Conservation (phyloP, 2,797 vertebrate genomes). For the Sparidentex hasta region DNA sequence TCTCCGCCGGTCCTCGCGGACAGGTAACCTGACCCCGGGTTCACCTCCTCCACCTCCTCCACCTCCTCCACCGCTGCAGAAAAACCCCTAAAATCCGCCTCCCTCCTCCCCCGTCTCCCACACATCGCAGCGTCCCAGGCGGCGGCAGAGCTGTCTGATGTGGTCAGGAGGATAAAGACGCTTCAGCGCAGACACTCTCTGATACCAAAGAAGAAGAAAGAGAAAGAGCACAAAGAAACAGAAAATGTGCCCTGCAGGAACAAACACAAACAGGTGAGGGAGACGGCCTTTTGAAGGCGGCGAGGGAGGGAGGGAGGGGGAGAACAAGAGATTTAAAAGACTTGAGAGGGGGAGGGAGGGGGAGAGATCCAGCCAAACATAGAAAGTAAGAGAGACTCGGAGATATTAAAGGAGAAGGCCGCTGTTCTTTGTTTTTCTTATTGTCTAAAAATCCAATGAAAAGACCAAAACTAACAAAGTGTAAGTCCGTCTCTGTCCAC, state of each 20-base stretch:
- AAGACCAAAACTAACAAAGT: conserved; percentile 19
- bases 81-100: conserved; percentile 11
- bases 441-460: conserved; percentile 13
- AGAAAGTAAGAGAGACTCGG: conserved; percentile 14
- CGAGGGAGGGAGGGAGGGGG: not conserved
- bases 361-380: conserved; percentile 20
- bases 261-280: conserved; percentile 43
- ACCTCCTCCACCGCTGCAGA: conserved; percentile 2
- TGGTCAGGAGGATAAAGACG: conserved; percentile 58
- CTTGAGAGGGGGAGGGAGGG: not conserved
- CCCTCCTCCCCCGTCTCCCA: conserved; percentile 1
- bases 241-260: conserved; percentile 46
- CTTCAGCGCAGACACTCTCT: conserved; percentile 38
- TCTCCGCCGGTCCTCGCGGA: conserved; percentile 28
- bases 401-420: conserved; percentile 25
- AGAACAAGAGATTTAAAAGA: conserved; percentile 37
- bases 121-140: conserved; percentile 18
- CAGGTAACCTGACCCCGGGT: conserved; percentile 55
- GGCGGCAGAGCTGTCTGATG: conserved; percentile 57
- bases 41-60: not conserved
- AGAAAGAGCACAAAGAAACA: conserved; percentile 32
- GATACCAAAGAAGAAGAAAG: conserved; percentile 29
- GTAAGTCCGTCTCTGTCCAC: too few relatives aligned
- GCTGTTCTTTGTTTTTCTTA: not conserved
- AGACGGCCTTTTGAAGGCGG: conserved; percentile 48